Evolutionary conservation across 2,113 vertebrate species (phyloP).

Genomic region (Nyctereutes procyonoides): DNA sequence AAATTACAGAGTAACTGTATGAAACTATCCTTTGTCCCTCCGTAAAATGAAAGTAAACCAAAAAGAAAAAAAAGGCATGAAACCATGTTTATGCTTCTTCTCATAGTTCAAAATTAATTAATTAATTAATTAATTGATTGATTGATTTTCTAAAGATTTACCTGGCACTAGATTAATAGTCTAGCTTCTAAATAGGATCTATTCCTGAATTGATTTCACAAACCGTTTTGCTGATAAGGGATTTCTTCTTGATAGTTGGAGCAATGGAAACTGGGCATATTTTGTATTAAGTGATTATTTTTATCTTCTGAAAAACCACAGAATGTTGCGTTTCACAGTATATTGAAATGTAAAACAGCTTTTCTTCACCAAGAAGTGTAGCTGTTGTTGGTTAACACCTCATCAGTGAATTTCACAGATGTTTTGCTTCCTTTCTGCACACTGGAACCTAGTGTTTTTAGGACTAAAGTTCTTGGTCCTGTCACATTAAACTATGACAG

Average conservation of each 20-base stretch:
- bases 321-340: neutral
- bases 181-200: constrained; percentile 32
- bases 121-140: neutral
- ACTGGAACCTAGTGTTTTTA: constrained; percentile 24
- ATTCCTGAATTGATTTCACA: neutral
- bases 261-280: neutral
- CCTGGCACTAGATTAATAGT: neutral
- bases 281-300: constrained; percentile 47
- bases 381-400: constrained; percentile 34
- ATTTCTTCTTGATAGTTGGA: neutral
- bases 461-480: constrained; percentile 57
- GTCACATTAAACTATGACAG: constrained; percentile 70
- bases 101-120: constrained; percentile 30
- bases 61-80: neutral
- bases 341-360: constrained; percentile 40
- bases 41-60: constrained; percentile 70
- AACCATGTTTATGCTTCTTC: neutral
- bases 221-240: neutral
- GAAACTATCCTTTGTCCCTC: constrained; percentile 42
- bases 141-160: constrained; percentile 45
- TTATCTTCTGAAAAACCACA: constrained; percentile 28
- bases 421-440: constrained; percentile 51
- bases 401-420: constrained; percentile 37
- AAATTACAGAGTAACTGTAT: constrained; percentile 26
- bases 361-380: constrained; percentile 7